Evolutionary conservation across 2,797 vertebrate genomes (phyloP), one percentile per base, ranked within the genome.

Genomic region (Masticophis lateralis): DNA sequence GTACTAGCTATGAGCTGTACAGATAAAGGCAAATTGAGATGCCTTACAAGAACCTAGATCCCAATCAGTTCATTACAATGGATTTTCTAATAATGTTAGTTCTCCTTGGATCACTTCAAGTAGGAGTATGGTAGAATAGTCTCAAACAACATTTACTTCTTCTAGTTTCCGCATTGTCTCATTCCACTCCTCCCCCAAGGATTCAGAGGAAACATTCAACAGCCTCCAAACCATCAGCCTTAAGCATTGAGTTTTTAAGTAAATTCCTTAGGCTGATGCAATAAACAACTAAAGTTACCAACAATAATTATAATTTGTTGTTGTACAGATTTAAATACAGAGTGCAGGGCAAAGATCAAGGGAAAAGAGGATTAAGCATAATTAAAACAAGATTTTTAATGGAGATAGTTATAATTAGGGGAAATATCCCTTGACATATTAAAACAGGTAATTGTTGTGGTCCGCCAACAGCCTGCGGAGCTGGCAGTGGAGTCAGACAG

Each of bases 41-140:
- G 92, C 88, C 92, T 93, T 90, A 0, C 43, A 90, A 86, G 93
- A 92, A 66, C 93, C 93, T 57, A 94, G 94, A 94, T 93, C 74
- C 86, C 27, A 93, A 94, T 94, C 94, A 86, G 92, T 61, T 55
- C 18, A 5, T 0, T 63, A 25, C 89, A 93, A 56, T 43, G 93
- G 92, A 92, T 93, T 94, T 87, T 51, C 9, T 25, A 1, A 43
- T 92, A 83, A 47, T 20, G 37, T 47, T 74, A 57, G 53, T 93
- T 93, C 20, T 28, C 43, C 57, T 37, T 59, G 55, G 7, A 61
- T 32, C 20, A 10, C 57, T 27, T 22, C 27, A 2, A 7, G 11
- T 16, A 53, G 2, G 28, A n/a, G 28, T 6, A 43, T 28, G 43
- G 2, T 16, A 86, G 27, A 32, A 22, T 56, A 6, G 56, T 87